Percentiles rank a stretch among this genome's conserved stretches.
phyloP scores from a whole-genome alignment of 1,140 invertebrate species.

The Drosophila kanapiae region DNA sequence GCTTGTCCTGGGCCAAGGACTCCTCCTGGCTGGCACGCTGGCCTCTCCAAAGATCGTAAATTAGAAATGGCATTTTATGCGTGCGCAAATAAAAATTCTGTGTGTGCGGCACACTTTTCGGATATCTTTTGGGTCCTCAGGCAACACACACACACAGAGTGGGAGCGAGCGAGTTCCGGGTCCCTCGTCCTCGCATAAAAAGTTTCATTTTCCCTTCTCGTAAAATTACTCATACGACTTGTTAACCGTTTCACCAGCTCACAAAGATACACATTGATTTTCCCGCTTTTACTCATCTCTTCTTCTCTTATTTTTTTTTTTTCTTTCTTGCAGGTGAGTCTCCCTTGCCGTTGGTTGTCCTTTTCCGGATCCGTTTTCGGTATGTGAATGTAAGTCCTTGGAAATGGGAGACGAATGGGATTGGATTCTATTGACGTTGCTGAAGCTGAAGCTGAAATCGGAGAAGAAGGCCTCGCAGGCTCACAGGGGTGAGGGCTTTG shows the following conservation, averaged over 20 bases:
- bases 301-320: conserved; percentile 12
- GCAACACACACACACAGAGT: background rate
- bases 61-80: conserved; percentile 78
- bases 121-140: conserved; percentile 41
- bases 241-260: conserved; percentile 63
- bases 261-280: conserved; percentile 55
- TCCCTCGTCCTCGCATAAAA: conserved; percentile 43
- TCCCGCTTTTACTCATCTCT: conserved; percentile 25
- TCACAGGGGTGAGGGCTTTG: conserved; percentile 1
- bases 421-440: conserved; percentile 30
- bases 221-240: conserved; percentile 80
- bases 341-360: background rate
- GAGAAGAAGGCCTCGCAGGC: background rate
- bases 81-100: conserved; percentile 71
- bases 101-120: conserved; percentile 42
- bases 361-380: conserved; percentile 18
- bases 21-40: background rate
- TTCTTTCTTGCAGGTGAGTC: conserved; percentile 65
- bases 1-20: background rate
- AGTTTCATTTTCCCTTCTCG: conserved; percentile 51
- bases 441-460: conserved; percentile 8
- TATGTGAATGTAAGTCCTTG: conserved; percentile 1
- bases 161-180: background rate
- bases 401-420: conserved; percentile 36
- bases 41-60: conserved; percentile 61